These are phyloP conservation scores for Passer montanus DNA, from an alignment of 2,113 vertebrate species.

Conservation along the genomic window DNA sequence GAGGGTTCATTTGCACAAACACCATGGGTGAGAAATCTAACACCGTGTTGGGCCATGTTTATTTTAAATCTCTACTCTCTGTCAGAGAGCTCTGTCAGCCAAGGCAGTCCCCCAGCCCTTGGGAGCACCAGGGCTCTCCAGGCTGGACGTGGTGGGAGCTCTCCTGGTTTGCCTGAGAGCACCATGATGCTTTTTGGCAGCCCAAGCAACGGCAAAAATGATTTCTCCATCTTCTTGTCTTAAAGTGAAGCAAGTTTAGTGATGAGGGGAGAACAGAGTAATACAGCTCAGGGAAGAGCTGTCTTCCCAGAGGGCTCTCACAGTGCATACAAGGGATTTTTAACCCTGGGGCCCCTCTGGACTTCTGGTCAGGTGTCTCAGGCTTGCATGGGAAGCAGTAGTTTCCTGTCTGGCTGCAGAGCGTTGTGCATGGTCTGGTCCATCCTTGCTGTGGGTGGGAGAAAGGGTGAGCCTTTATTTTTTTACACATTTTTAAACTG, in stretches of 20 bases:
- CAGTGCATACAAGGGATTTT: background rate
- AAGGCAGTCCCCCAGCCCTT: background rate
- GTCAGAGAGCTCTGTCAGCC: background rate
- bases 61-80: background rate
- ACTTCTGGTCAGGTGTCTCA: background rate
- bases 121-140: background rate
- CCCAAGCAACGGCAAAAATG: background rate
- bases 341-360: background rate
- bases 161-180: background rate
- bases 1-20: background rate
- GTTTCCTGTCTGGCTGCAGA: background rate
- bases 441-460: background rate
- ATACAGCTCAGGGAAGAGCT: background rate
- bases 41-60: rapidly evolving
- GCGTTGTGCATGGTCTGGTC: background rate
- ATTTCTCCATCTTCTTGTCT: background rate
- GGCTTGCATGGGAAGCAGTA: background rate
- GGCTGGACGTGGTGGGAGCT: background rate
- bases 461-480: background rate
- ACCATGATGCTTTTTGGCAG: background rate
- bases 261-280: background rate
- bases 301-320: background rate
- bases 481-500: background rate
- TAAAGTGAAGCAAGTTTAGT: background rate
- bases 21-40: background rate